Conservation (phyloP, 1,140 invertebrate genomes). For the Tachypleus tridentatus region DNA sequence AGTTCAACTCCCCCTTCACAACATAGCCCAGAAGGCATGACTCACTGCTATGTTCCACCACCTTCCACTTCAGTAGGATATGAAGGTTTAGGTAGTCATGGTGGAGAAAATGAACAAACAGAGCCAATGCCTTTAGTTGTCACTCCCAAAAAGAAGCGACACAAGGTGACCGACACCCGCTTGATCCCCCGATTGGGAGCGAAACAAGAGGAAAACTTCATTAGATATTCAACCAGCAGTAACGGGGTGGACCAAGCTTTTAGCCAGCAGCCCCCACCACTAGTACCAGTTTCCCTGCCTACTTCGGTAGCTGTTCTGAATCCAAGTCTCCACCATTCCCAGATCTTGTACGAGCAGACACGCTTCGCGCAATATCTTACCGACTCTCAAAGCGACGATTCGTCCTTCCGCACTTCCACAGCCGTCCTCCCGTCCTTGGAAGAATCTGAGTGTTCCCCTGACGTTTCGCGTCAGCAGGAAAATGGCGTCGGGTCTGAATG, state of each 20-base stretch:
- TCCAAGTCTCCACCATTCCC: slow-evolving; percentile 85
- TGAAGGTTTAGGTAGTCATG: not conserved
- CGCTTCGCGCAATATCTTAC: slow-evolving; percentile 38
- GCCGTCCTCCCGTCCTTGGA: slow-evolving; percentile 10
- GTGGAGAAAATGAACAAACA: slow-evolving; percentile 68
- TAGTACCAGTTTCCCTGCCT: slow-evolving; percentile 73
- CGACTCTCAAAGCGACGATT: slow-evolving; percentile 19
- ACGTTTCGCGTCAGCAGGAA: slow-evolving; percentile 22
- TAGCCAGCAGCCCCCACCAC: slow-evolving; percentile 49
- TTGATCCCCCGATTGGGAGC: slow-evolving; percentile 84
- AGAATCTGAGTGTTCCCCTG: slow-evolving; percentile 23
- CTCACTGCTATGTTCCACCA: not conserved
- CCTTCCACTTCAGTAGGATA: not conserved
- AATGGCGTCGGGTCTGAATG: slow-evolving; percentile 25
- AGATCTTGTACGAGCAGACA: slow-evolving; percentile 50
- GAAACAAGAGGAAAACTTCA: slow-evolving; percentile 40
- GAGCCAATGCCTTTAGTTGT: slow-evolving; percentile 84
- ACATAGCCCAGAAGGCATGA: not conserved
- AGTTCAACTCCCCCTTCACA: not conserved
- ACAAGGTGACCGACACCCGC: slow-evolving; percentile 91
- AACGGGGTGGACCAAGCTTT: slow-evolving; percentile 38
- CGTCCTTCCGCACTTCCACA: slow-evolving; percentile 19
- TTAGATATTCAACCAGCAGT: slow-evolving; percentile 49
- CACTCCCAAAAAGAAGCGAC: slow-evolving; percentile 85
- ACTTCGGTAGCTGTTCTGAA: slow-evolving; percentile 92